Evolutionary conservation across 2,797 vertebrate species (phyloP).

Genomic region (Hipposideros larvatus): DNA sequence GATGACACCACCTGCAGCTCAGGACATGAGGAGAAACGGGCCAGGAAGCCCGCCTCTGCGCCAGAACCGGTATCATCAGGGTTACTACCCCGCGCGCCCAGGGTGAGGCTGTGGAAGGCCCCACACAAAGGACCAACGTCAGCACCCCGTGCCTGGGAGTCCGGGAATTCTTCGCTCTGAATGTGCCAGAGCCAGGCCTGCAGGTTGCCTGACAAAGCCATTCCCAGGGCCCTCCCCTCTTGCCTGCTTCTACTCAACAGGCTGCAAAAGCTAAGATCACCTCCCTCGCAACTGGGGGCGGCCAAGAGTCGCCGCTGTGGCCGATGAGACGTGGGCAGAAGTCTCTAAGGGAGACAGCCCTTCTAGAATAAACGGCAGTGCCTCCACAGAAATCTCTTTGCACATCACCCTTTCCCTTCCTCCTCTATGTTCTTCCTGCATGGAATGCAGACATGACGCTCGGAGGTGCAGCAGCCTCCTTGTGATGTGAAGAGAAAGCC

Average conservation of each 20-base stretch:
- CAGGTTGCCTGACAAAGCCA: background rate
- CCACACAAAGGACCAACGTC: fast-evolving
- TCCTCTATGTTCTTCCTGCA: background rate
- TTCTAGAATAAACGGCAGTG: background rate
- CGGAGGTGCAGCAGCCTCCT: background rate
- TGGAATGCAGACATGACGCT: background rate
- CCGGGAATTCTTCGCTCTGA: background rate
- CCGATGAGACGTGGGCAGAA: background rate
- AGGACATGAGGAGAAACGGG: fast-evolving
- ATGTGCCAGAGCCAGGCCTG: background rate
- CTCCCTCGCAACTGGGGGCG: background rate
- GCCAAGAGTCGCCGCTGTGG: background rate
- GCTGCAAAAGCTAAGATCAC: background rate
- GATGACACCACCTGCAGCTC: background rate
- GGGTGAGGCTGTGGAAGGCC: background rate
- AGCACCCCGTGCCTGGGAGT: background rate
- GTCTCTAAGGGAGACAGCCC: background rate
- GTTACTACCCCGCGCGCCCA: background rate
- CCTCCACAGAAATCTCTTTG: background rate
- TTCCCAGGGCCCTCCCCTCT: too few relatives aligned
- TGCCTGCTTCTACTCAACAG: background rate
- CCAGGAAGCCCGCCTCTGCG: fast-evolving
- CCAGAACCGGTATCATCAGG: fast-evolving
- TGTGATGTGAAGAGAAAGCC: background rate
- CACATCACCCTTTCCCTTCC: background rate